phyloP scores from a whole-genome alignment of 2,113 vertebrate species.

The Erinaceus europaeus region DNA sequence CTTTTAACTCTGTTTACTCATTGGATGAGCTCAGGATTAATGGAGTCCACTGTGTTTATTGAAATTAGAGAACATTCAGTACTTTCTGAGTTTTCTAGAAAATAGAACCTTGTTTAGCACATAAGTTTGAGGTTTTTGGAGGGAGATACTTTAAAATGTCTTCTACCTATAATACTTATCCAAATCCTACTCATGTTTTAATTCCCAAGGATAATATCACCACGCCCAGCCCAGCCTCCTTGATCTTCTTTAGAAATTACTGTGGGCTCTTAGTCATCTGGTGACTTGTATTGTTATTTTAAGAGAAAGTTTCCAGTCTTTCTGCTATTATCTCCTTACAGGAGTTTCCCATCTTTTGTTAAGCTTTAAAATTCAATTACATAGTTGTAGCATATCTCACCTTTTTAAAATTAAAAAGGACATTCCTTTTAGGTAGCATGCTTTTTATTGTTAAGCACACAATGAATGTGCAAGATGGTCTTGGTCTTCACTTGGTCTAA shows the following conservation, averaged over 20 bases:
- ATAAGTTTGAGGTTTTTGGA: slow-evolving; percentile 7
- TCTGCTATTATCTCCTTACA: background rate
- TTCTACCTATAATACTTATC: background rate
- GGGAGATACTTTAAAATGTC: background rate
- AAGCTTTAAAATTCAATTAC: background rate
- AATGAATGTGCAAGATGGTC: background rate
- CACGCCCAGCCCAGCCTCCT: background rate
- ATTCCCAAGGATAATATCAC: background rate
- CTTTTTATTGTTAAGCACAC: background rate
- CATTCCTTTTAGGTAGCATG: background rate
- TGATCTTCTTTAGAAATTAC: background rate
- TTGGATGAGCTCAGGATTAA: background rate
- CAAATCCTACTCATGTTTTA: background rate
- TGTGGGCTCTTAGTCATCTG: background rate
- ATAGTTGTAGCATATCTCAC: background rate
- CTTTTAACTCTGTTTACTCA: background rate
- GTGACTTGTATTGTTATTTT: background rate
- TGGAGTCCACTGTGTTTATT: background rate
- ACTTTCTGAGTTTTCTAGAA: background rate
- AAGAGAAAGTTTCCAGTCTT: background rate
- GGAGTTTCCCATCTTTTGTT: background rate
- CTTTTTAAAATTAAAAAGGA: background rate
- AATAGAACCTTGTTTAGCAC: background rate
- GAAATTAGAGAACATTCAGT: background rate
- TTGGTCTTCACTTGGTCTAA: background rate